Conservation (phyloP, 2,797 vertebrate species). For the Malacoraja senta region DNA sequence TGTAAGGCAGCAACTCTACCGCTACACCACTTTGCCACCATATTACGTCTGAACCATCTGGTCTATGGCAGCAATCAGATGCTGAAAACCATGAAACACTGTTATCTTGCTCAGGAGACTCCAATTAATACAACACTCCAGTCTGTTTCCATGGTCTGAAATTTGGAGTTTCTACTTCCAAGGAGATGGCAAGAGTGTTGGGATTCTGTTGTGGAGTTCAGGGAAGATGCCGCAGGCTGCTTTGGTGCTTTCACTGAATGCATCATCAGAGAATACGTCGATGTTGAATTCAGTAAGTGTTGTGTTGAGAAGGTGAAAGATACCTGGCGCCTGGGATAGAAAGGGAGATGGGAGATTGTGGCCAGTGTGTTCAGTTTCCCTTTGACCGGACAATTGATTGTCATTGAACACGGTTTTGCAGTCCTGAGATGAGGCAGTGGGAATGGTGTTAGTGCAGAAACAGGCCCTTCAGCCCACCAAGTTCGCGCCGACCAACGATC, state of each 20-base stretch:
- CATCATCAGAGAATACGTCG: background rate
- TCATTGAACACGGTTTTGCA: background rate
- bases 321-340: background rate
- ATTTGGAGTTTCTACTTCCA: background rate
- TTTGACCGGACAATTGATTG: background rate
- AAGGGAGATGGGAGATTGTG: background rate
- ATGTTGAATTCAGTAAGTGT: background rate
- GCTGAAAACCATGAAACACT: background rate
- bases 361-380: background rate
- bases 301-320: background rate
- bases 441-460: background rate
- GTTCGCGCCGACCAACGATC: no score
- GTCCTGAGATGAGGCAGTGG: background rate
- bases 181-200: background rate
- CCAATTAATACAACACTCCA: no score
- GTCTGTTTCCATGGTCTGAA: background rate
- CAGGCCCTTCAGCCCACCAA: no score
- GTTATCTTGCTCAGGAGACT: background rate
- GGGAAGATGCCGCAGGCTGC: background rate
- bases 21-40: no score
- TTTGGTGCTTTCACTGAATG: background rate
- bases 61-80: background rate
- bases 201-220: background rate
- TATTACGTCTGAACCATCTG: no score
- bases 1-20: no score